Evolutionary conservation across 2,888 invertebrate species (phyloP).

Genomic region (Odontomyia ornata): DNA sequence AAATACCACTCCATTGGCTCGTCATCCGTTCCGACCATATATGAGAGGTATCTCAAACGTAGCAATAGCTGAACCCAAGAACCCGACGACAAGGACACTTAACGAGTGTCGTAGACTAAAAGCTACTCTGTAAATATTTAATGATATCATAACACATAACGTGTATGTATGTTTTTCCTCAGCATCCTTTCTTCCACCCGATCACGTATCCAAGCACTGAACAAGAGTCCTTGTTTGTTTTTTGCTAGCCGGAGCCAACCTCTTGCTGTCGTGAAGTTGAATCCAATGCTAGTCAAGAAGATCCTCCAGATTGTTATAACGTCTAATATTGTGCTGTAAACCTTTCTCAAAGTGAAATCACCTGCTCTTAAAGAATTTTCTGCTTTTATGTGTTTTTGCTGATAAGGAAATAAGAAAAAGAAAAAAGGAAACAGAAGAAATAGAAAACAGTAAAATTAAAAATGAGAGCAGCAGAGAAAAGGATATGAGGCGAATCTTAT

Average conservation of each 20-base stretch:
- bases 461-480: background rate
- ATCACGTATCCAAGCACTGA: background rate
- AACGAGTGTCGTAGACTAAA: constrained; percentile 44
- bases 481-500: background rate
- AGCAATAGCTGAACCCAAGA: background rate
- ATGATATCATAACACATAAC: constrained; percentile 44
- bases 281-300: constrained; percentile 17
- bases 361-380: constrained; percentile 39
- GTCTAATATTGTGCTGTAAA: constrained; percentile 35
- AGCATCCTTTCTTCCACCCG: background rate
- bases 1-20: constrained; percentile 10
- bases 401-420: background rate
- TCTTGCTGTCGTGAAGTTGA: background rate
- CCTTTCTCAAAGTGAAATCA: constrained; percentile 19
- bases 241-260: background rate
- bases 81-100: constrained; percentile 19
- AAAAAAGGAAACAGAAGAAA: background rate
- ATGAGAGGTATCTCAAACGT: background rate
- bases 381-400: background rate
- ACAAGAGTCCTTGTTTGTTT: background rate
- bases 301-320: constrained; percentile 37
- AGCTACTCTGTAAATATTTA: constrained; percentile 48
- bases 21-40: background rate
- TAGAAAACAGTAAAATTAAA: constrained; percentile 11
- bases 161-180: constrained; percentile 14